phyloP scores from a whole-genome alignment of 2,797 vertebrate species.

The Pempheris klunzingeri region DNA sequence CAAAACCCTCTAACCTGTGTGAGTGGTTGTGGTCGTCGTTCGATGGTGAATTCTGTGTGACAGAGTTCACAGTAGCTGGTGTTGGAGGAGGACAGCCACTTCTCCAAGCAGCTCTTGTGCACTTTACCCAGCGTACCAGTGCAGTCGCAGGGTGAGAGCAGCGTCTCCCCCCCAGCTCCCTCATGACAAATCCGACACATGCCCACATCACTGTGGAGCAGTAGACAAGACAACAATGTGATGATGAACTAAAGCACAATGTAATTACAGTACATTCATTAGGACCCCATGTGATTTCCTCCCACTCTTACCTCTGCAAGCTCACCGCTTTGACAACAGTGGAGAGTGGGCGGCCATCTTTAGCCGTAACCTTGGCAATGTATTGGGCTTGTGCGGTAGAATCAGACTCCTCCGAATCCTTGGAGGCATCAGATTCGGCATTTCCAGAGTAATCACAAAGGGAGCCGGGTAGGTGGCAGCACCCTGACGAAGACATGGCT shows the following conservation, averaged over 20 bases:
- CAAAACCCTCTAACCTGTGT: conserved; percentile 88
- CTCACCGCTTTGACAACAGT: conserved; percentile 95
- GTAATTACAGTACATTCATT: neutral
- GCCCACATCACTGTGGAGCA: conserved; percentile 89
- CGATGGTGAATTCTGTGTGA: conserved; percentile 97
- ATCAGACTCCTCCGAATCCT: conserved; percentile 91
- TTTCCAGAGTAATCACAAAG: conserved; percentile 93
- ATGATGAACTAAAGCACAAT: conserved; percentile 11
- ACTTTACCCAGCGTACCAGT: conserved; percentile 96
- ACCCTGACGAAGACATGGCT: conserved; percentile 94
- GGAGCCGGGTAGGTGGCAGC: conserved; percentile 95
- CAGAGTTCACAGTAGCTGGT: conserved; percentile 99
- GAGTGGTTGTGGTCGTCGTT: conserved; percentile 94
- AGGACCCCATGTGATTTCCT: conserved; percentile 8
- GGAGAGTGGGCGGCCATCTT: conserved; percentile 93
- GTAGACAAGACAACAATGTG: neutral
- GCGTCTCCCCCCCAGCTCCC: conserved; percentile 92
- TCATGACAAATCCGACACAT: conserved; percentile 99
- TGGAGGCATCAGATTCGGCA: conserved; percentile 87
- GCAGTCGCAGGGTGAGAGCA: conserved; percentile 96
- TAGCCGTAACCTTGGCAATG: conserved; percentile 94
- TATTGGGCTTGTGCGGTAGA: conserved; percentile 90
- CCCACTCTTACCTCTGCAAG: conserved; percentile 88
- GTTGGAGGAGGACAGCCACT: conserved; percentile 98
- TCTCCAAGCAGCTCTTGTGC: conserved; percentile 98